Evolutionary conservation across 2,113 vertebrate species (phyloP).

Genomic region (Athene noctua): DNA sequence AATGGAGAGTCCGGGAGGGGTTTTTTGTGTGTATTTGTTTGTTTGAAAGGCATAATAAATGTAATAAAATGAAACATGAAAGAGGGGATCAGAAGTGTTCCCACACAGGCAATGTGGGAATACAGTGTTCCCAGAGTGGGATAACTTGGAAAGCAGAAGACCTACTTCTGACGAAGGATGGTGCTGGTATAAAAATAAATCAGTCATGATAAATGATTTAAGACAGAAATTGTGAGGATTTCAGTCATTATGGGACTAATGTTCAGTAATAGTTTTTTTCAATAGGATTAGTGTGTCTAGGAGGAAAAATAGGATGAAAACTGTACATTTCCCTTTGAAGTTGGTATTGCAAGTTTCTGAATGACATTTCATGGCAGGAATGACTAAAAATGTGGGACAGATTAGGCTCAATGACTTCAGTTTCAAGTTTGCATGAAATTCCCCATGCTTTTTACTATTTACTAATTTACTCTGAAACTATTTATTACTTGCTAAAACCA

Average conservation of each 20-base stretch:
- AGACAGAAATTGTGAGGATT: not conserved
- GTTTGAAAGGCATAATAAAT: not conserved
- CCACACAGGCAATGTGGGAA: not conserved
- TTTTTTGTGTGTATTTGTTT: not conserved
- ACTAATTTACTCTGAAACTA: not conserved
- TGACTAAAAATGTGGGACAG: not conserved
- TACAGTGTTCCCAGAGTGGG: not conserved
- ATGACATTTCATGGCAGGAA: not conserved
- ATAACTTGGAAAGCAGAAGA: not conserved
- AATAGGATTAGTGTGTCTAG: not conserved
- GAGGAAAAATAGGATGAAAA: not conserved
- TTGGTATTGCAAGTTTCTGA: not conserved
- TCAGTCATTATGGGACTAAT: not conserved
- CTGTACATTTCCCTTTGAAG: not conserved
- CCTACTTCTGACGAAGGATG: not conserved
- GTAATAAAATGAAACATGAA: not conserved
- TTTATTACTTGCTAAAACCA: not conserved
- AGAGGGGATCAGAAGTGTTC: not conserved
- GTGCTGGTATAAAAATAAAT: not conserved
- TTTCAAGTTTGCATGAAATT: not conserved
- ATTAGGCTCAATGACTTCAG: not conserved
- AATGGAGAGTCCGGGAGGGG: not conserved
- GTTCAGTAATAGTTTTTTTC: not conserved
- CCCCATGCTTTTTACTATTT: not conserved
- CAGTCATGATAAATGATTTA: not conserved